A percentile compares a stretch with the other conserved stretches of the same genome.
Evolutionary conservation across 2,797 vertebrate genomes (phyloP).

Genomic region (Tympanoctomys barrerae): DNA sequence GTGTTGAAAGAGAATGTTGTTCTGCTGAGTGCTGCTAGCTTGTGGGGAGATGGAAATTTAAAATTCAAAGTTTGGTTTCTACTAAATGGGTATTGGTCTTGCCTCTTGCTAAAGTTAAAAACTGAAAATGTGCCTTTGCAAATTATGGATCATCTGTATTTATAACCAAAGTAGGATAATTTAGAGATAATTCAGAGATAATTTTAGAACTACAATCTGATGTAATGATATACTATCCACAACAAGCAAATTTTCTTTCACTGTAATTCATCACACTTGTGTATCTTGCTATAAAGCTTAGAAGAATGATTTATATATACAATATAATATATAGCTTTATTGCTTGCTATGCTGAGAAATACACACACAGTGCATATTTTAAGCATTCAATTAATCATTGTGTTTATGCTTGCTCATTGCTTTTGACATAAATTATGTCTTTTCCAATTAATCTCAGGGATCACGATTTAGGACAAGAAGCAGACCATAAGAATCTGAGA

Average conservation of each 20-base stretch:
- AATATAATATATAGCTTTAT: background rate
- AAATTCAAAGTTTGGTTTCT: background rate
- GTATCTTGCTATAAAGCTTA: background rate
- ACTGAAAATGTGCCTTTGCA: background rate
- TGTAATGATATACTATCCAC: background rate
- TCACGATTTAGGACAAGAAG: rapidly evolving
- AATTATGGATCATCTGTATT: background rate
- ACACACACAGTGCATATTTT: background rate
- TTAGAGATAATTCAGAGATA: background rate
- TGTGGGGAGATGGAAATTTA: background rate
- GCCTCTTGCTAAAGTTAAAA: background rate
- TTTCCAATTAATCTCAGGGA: conserved; percentile 20
- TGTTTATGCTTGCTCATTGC: conserved; percentile 4
- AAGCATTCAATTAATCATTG: background rate
- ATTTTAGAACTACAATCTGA: conserved; percentile 21
- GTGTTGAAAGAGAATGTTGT: background rate
- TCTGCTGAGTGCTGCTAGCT: background rate
- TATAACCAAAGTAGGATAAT: background rate
- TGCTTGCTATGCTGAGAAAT: conserved; percentile 14
- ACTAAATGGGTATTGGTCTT: background rate
- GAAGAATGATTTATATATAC: background rate
- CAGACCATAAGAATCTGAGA: background rate
- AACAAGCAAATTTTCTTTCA: conserved; percentile 7
- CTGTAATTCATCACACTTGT: background rate
- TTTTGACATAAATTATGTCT: background rate